Evolutionary conservation across 2,113 vertebrate species (phyloP), one percentile per base, ranked within the genome.

Genomic region (Callopanchax toddi): DNA sequence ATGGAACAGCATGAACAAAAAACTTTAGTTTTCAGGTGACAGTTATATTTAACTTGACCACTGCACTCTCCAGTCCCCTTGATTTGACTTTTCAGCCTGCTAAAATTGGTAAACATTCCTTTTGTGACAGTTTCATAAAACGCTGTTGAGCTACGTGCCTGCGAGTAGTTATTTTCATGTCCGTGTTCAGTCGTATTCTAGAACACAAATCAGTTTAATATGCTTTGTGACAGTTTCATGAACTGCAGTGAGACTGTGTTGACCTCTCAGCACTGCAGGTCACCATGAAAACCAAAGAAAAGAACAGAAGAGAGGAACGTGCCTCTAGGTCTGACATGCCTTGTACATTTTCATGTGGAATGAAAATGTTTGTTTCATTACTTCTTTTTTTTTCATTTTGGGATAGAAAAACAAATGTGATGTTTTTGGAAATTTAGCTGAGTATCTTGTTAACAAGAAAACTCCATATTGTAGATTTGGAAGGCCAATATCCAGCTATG

Each of bases 41-140:
- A 4, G 17, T 18, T 44, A 8, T 10, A 48, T 15, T 23, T 48
- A 48, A 48, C 22, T 49, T 26, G 23, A n/a, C 48, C 23, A n/a
- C 23, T 10, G 12, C 7, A 17, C 15, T 26, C 11, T 26, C 15
- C 16, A 26, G 25, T 50, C 13, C 15, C 16, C 13, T 16, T 26
- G 13, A 26, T 26, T 11, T 26, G 15, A 26, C 23, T 50, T 50
- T 50, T 26, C 13, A n/a, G 23, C 23, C 6, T 50, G 25, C 26
- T 48, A 50, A 26, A 50, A 50, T 26, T 25, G 23, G 15, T 17
- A 26, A 26, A 50, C n/a, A 17, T 26, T 26, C 6, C 11, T 23
- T 48, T 23, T 48, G 45, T 15, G 45, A 13, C 45, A 48, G 22
- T 44, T 44, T 44, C n/a, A 51, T 15, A 51, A 51, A 51, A n/a